Conservation (phyloP, 1,140 invertebrate genomes). For the Pogonognathellus flavescens region DNA sequence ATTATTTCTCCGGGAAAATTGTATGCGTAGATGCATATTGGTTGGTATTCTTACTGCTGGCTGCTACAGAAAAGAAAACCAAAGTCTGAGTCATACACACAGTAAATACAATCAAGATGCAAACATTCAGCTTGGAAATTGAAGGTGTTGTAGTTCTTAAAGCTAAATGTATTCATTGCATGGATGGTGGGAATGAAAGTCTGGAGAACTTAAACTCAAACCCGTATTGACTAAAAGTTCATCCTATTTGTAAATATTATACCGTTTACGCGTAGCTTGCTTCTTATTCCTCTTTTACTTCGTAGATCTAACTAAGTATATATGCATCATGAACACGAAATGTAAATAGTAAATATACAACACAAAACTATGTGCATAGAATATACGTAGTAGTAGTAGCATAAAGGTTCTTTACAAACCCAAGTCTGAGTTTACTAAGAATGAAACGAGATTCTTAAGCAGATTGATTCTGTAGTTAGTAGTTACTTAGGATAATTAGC, state of each 20-base stretch:
- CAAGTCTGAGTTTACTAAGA: too few relatives aligned
- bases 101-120: neutral
- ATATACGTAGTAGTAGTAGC: too few relatives aligned
- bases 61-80: neutral
- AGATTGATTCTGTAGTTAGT: too few relatives aligned
- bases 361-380: too few relatives aligned
- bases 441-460: too few relatives aligned
- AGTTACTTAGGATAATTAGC: too few relatives aligned
- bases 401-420: too few relatives aligned
- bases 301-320: too few relatives aligned
- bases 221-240: neutral
- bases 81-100: too few relatives aligned
- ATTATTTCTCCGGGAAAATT: slow-evolving; percentile 25
- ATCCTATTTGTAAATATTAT: neutral
- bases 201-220: neutral
- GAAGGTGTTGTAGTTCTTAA: slow-evolving; percentile 11
- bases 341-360: too few relatives aligned
- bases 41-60: neutral
- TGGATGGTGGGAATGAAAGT: neutral
- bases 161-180: slow-evolving; percentile 37
- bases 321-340: too few relatives aligned
- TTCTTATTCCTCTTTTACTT: too few relatives aligned
- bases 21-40: neutral
- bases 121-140: neutral
- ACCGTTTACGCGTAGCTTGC: neutral